Evolutionary conservation across 2,113 vertebrate species (phyloP), one percentile per base, ranked within the genome.

Genomic region (Mormyrus iriodes): DNA sequence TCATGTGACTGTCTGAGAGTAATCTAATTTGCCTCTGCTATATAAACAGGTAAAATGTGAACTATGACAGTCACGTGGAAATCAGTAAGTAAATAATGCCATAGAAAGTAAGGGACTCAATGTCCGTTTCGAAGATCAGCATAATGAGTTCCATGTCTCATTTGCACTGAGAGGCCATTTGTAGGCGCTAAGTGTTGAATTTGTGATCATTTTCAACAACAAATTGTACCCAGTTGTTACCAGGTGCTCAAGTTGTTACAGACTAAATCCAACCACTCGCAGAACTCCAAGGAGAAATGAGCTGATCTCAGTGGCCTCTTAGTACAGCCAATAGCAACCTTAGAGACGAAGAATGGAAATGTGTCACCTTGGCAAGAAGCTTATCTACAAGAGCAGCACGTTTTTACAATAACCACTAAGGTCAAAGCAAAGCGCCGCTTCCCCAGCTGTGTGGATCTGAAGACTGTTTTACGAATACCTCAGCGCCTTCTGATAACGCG

Each of bases 161-260:
- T 53, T 86, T 53, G 85, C 85, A 55, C 48, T 61, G 88, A 58
- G 49, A 89, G 35, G 52, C 86, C 52, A 88, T 53, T 84, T 46
- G 52, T 53, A 61, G 39, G 6, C 6, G 6, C 58, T 55, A 39
- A 89, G 49, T 86, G 65, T 86, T 27, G 61, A 79, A 90, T 87
- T 87, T 46, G 55, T 55, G 27, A 31, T 58, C 27, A 24, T 84
- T 82, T 86, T 86, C 58, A 61, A n/a, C 83, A 65, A 73, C 61
- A 52, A 42, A 90, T 87, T 86, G 65, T 31, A 48, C 49, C 44
- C 55, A 89, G 83, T 58, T 89, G 83, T 89, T 89, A 73, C 58
- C 31, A 76, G 61, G 61, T 90, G 85, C 73, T 90, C n/a, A n/a
- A n/a, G n/a, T n/a, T n/a, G n/a, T n/a, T 4, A 35, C 48, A 31